phyloP scores from a whole-genome alignment of 2,113 vertebrate genomes.

The Verasper variegatus region DNA sequence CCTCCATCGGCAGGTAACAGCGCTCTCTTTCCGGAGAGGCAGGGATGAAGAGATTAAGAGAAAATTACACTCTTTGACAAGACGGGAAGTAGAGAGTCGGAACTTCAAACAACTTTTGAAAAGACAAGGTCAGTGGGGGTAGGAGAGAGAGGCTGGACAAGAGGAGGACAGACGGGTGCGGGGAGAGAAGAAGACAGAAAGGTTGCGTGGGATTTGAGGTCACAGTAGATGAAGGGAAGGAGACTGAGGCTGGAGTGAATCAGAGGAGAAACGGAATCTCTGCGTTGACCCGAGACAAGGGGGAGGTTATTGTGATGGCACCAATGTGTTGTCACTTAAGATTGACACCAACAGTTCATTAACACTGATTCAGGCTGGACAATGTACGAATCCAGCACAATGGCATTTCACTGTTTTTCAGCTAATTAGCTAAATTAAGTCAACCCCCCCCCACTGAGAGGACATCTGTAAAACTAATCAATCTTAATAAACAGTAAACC shows the following conservation, averaged over 20 bases:
- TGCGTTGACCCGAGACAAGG: slow-evolving; percentile 46
- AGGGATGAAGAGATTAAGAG: slow-evolving; percentile 78
- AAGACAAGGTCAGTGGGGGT: slow-evolving; percentile 58
- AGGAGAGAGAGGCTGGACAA: slow-evolving; percentile 14
- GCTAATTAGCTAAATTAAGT: too few relatives aligned
- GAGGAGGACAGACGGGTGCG: slow-evolving; percentile 39
- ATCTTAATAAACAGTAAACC: neutral
- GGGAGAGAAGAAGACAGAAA: slow-evolving; percentile 25
- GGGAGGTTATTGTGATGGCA: slow-evolving; percentile 22
- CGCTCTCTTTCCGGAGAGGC: slow-evolving; percentile 42
- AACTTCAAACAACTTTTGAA: slow-evolving; percentile 74
- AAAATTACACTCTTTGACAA: slow-evolving; percentile 75
- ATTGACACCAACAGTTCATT: neutral
- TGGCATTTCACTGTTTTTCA: neutral
- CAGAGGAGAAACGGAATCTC: slow-evolving; percentile 48
- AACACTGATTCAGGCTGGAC: too few relatives aligned
- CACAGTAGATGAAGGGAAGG: slow-evolving; percentile 52
- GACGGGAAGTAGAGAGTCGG: slow-evolving; percentile 58
- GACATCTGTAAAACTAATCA: neutral
- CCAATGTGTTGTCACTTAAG: slow-evolving; percentile 19
- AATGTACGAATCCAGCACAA: neutral
- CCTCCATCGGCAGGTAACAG: slow-evolving; percentile 58
- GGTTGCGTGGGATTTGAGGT: slow-evolving; percentile 61
- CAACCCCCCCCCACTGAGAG: neutral
- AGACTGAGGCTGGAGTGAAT: slow-evolving; percentile 46